Conservation (phyloP, 2,888 invertebrate species). For the Tupiocoris notatus region DNA sequence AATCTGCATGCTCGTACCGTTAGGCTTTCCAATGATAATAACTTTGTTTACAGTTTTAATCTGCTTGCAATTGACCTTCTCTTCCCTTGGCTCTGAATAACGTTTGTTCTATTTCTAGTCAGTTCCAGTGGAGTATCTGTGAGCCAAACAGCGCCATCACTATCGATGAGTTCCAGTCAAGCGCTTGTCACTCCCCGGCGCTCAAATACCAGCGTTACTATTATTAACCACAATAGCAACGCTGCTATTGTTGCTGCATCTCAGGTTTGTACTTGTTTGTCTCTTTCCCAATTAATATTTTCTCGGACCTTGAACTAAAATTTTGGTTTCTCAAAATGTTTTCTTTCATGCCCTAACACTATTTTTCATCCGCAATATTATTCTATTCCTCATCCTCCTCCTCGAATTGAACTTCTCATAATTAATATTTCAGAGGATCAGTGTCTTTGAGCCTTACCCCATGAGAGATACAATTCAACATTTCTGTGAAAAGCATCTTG, state of each 20-base stretch:
- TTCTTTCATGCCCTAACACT: too few species aligned
- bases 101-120: conserved; percentile 21
- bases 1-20: not conserved
- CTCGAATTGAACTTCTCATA: not conserved
- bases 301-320: too few species aligned
- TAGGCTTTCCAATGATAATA: too few species aligned
- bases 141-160: conserved; percentile 40
- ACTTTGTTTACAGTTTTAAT: too few species aligned
- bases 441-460: conserved; percentile 86
- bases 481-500: conserved; percentile 92
- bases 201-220: conserved; percentile 71
- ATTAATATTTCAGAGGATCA: conserved; percentile 63
- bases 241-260: conserved; percentile 51
- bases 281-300: too few species aligned
- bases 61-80: not conserved
- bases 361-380: too few species aligned
- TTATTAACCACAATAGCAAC: conserved; percentile 62
- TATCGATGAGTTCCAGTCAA: conserved; percentile 46
- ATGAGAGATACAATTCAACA: conserved; percentile 90
- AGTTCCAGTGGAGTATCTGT: conserved; percentile 43
- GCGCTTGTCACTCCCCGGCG: conserved; percentile 47
- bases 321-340: too few species aligned
- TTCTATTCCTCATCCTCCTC: not conserved
- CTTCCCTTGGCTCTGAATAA: too few species aligned
- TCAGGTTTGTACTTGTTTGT: conserved; percentile 50